Base-by-base conservation (phyloP, 2,113 vertebrate species). In the Nothocercus julius region DNA sequence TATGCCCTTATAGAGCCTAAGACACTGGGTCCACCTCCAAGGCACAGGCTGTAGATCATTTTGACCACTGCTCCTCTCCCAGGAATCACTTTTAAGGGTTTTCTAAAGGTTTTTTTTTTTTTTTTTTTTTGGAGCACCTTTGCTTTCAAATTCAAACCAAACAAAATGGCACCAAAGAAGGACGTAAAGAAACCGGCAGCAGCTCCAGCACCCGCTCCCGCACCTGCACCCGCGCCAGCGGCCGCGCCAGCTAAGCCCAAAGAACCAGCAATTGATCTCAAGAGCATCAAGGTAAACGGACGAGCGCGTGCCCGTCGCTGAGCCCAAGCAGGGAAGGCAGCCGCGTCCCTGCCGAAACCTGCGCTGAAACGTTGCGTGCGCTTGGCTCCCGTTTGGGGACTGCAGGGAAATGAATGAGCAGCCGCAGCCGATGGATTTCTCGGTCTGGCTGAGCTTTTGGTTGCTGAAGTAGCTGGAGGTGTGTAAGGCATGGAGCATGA, bases 111-210 rank as follows among this genome's bases (percentile, higher is more conserved):
- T 49, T 49, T 21, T 49, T 21, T 49, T 49, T 21, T 21, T 8
- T 64, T 61, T 93, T 88, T 91, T n/a, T 27, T n/a, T 27, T 64
- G 49, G 96, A 82, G 89, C 64, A 96, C 68, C 82, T 97, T 97
- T 94, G 66, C 87, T 97, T 97, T 95, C 82, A 85, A 95, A 44
- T 72, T 86, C 69, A 87, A 96, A 85, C 53, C 68, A 67, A 44
- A 95, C 78, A 96, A 97, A 97, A 98, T 98, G 98, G 98, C 98
- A 98, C 98, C 98, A 97, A 98, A 98, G 98, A 98, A 98, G 93
- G 98, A 98, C 0, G 98, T 97, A 93, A 98, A 98, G 98, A 98
- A 98, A 83, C 97, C 98, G 3, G 94, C 97, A 0, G 93, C 98
- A 1, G 98, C 98, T 0, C 79, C 97, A 2, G 97, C 98, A 8